Percentiles rank a stretch among this genome's conserved stretches.
phyloP scores from a whole-genome alignment of 2,113 vertebrate genomes.

The Sylvilagus bachmani region DNA sequence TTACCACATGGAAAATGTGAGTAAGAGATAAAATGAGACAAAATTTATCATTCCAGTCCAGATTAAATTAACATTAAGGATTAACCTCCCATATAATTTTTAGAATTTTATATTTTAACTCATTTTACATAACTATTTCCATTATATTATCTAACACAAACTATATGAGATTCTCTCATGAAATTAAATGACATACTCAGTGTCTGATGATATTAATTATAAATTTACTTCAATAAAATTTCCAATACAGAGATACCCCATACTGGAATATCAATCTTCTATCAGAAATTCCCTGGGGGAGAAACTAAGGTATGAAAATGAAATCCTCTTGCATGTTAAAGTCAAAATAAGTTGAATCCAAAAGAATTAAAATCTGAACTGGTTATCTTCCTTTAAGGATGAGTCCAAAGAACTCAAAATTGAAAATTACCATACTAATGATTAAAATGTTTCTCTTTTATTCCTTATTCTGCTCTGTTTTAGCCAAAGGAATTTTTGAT shows the following conservation, averaged over 20 bases:
- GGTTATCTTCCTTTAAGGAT: slow-evolving; percentile 1
- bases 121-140: not conserved
- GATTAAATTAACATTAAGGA: not conserved
- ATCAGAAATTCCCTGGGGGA: not conserved
- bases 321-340: slow-evolving; percentile 22
- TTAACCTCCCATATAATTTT: not conserved
- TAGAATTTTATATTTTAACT: not conserved
- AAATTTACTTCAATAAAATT: slow-evolving; percentile 26
- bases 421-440: not conserved
- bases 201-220: not conserved
- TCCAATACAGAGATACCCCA: not conserved
- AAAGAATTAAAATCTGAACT: not conserved
- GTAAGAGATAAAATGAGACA: not conserved
- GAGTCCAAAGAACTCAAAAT: not conserved
- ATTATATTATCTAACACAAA: not conserved
- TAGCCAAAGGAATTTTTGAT: not conserved
- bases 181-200: not conserved
- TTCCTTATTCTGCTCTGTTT: not conserved
- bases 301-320: not conserved
- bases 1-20: not conserved
- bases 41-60: not conserved
- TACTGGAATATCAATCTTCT: not conserved
- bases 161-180: not conserved
- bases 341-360: slow-evolving; percentile 43
- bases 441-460: not conserved